These are phyloP conservation scores for Cephalotes varians DNA, from an alignment of 2,888 invertebrate species.

Conservation along the genomic window DNA sequence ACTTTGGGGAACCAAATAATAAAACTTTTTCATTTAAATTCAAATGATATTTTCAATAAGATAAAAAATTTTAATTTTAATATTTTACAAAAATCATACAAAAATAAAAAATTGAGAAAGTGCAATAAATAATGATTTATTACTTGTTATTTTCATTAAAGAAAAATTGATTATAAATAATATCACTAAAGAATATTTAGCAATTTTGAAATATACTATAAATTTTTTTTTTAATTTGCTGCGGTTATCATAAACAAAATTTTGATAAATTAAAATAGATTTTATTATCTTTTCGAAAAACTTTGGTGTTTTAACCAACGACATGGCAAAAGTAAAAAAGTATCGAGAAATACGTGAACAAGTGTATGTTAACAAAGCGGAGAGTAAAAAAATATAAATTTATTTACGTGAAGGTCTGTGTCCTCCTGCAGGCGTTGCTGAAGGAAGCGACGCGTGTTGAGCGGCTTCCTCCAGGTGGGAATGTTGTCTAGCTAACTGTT, in stretches of 20 bases:
- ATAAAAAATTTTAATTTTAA: not conserved
- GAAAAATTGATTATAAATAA: not conserved
- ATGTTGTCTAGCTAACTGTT: conserved; percentile 98
- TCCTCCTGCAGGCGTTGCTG: conserved; percentile 76
- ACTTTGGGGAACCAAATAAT: not conserved
- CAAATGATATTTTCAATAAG: not conserved
- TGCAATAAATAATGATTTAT: not conserved
- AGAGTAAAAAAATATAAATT: conserved; percentile 61
- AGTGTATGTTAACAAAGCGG: not conserved
- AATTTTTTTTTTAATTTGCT: not conserved
- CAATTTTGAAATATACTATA: not conserved
- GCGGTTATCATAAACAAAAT: not conserved
- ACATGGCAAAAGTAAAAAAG: not conserved
- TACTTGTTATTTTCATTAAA: not conserved
- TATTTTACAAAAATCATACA: not conserved
- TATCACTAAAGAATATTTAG: not conserved
- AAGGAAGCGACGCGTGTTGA: conserved; percentile 87
- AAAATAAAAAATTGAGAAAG: not conserved
- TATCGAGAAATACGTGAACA: not conserved
- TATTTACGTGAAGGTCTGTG: conserved; percentile 83
- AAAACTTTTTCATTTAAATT: not conserved
- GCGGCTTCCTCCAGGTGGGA: conserved; percentile 98
- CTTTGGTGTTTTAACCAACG: not conserved
- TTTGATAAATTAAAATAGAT: not conserved
- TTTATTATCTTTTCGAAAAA: not conserved